Evolutionary conservation across 2,797 vertebrate genomes (phyloP).

Genomic region (Poeciliopsis gracilis): DNA sequence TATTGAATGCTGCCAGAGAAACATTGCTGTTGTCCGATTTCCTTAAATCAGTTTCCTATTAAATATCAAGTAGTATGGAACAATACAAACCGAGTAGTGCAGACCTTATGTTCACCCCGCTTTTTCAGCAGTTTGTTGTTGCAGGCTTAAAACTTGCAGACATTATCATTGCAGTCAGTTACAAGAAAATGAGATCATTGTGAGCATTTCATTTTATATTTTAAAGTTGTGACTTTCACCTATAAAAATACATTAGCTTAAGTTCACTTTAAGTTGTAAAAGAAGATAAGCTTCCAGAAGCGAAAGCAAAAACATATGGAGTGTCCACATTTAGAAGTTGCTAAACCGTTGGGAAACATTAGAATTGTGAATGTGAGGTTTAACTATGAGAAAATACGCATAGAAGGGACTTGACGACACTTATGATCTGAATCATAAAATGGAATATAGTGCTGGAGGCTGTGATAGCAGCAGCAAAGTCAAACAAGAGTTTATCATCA

Average conservation of each 20-base stretch:
- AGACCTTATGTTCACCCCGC: constrained; percentile 2
- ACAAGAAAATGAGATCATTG: background rate
- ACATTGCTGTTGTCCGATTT: background rate
- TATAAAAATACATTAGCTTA: background rate
- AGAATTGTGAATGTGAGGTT: background rate
- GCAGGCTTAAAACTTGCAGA: background rate
- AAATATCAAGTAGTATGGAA: background rate
- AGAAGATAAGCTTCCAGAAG: background rate
- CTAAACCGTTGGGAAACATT: background rate
- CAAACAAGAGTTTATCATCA: background rate
- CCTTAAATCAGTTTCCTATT: background rate
- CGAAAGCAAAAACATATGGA: background rate
- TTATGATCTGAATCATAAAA: background rate
- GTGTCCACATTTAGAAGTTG: background rate
- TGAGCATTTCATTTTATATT: background rate
- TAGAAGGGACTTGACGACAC: background rate
- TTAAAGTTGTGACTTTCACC: background rate
- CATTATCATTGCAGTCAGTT: background rate
- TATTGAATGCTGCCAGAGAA: background rate
- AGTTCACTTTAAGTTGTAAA: background rate
- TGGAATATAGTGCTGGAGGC: background rate
- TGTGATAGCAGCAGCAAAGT: background rate
- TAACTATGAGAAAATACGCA: background rate
- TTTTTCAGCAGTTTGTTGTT: background rate
- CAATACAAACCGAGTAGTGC: background rate